Conservation (phyloP, 2,888 invertebrate species). For the Macrosiphum euphorbiae region DNA sequence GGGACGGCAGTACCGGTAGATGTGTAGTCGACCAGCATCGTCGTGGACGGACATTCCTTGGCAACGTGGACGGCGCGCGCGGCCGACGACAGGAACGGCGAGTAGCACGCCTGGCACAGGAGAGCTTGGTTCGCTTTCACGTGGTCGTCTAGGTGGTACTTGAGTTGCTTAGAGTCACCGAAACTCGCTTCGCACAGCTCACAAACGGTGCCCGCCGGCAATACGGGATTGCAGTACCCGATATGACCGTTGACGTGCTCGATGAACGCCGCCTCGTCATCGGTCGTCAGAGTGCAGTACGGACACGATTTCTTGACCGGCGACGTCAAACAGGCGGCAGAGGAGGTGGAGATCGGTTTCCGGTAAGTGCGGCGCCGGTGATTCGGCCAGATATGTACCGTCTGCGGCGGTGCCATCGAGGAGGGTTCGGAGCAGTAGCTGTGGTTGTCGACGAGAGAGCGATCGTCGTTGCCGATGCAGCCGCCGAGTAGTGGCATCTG, state of each 20-base stretch:
- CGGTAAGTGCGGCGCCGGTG: not conserved
- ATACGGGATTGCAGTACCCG: not conserved
- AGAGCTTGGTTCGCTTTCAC: not conserved
- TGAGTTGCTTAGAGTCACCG: not conserved
- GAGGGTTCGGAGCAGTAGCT: not conserved
- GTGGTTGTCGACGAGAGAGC: not conserved
- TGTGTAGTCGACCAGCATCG: not conserved
- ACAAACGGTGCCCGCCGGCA: constrained; percentile 26
- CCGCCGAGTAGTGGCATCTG: too few relatives aligned
- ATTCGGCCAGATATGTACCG: not conserved
- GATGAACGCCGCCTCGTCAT: not conserved
- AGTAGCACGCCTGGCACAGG: constrained; percentile 17
- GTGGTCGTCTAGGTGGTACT: constrained; percentile 28
- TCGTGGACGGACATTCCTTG: not conserved
- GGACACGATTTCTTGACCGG: not conserved
- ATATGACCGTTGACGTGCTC: constrained; percentile 5
- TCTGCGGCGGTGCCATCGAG: not conserved
- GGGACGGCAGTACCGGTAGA: not conserved
- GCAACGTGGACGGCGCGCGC: not conserved
- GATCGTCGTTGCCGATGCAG: not conserved
- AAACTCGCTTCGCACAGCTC: constrained; percentile 20
- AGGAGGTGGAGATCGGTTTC: not conserved
- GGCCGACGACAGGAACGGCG: constrained; percentile 19
- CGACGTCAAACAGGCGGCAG: not conserved
- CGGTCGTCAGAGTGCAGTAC: not conserved